phyloP scores from a whole-genome alignment of 2,797 vertebrate species.

The Trachurus trachurus region DNA sequence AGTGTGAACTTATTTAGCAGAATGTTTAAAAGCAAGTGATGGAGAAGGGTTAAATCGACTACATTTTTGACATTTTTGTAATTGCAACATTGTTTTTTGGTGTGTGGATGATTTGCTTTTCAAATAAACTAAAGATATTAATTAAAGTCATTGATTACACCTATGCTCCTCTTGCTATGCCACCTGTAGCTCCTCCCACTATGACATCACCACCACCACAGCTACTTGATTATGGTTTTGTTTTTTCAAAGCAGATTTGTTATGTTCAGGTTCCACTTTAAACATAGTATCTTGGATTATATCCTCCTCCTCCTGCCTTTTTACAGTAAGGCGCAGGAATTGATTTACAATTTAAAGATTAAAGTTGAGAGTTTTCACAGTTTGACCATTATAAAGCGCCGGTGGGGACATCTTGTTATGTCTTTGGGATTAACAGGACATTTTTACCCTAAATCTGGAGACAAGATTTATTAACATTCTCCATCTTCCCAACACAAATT shows the following conservation, averaged over 20 bases:
- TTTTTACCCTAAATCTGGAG: not conserved
- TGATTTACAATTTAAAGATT: slow-evolving; percentile 7
- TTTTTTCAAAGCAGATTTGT: not conserved
- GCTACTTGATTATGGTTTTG: too few relatives aligned
- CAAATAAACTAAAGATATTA: not conserved
- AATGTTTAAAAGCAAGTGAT: not conserved
- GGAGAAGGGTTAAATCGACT: not conserved
- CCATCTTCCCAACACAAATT: not conserved
- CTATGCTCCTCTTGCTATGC: not conserved
- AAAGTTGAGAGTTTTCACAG: not conserved
- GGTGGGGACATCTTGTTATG: not conserved
- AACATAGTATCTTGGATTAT: not conserved
- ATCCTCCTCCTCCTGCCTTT: not conserved
- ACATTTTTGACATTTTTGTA: not conserved
- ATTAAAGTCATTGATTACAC: not conserved
- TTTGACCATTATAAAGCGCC: not conserved
- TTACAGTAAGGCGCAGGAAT: not conserved
- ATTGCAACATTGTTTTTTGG: not conserved
- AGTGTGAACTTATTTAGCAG: not conserved
- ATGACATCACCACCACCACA: not conserved
- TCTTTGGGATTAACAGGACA: not conserved
- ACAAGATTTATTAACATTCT: not conserved
- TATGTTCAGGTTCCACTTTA: not conserved
- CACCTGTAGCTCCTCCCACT: slow-evolving; percentile 13
- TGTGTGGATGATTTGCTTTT: too few relatives aligned